Evolutionary conservation across 2,113 vertebrate species (phyloP).

Genomic region (Xiphophorus maculatus): DNA sequence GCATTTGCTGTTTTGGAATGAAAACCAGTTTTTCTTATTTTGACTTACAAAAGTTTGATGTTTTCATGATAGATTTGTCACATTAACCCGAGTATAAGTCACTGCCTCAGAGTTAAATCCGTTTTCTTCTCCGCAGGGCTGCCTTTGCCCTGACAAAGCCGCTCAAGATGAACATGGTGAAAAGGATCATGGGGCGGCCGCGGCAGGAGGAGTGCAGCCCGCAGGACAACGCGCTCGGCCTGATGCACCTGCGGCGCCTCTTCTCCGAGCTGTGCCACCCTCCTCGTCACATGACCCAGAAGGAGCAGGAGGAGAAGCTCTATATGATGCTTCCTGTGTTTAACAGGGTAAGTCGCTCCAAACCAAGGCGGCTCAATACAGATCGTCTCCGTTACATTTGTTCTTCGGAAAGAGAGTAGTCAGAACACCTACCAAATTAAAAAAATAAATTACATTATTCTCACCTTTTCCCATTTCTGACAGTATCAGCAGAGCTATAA

Average conservation of each 20-base stretch:
- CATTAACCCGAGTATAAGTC: background rate
- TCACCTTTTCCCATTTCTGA: no score
- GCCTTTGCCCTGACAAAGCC: constrained; percentile 81
- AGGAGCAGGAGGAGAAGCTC: constrained; percentile 98
- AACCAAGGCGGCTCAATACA: background rate
- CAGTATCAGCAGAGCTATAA: no score
- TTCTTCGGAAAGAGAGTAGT: background rate
- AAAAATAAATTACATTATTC: no score
- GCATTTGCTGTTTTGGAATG: no score
- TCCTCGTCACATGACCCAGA: constrained; percentile 98
- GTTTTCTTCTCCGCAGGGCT: constrained; percentile 73
- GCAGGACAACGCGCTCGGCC: constrained; percentile 95
- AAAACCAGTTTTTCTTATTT: no score
- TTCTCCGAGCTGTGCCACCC: constrained; percentile 97
- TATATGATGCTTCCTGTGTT: constrained; percentile 99
- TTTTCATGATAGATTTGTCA: background rate
- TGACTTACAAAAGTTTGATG: background rate
- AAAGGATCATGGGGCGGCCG: constrained; percentile 98
- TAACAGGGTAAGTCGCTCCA: constrained; percentile 87
- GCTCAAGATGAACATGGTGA: constrained; percentile 99
- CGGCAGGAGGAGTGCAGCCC: constrained; percentile 98
- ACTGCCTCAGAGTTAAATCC: background rate
- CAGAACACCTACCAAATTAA: background rate
- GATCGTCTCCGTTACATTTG: background rate
- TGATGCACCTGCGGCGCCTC: constrained; percentile 97